These are phyloP conservation scores for Epizoanthus ramosus DNA, from an alignment of 92 coral and sea anemone genomes.

Conservation along the genomic window DNA sequence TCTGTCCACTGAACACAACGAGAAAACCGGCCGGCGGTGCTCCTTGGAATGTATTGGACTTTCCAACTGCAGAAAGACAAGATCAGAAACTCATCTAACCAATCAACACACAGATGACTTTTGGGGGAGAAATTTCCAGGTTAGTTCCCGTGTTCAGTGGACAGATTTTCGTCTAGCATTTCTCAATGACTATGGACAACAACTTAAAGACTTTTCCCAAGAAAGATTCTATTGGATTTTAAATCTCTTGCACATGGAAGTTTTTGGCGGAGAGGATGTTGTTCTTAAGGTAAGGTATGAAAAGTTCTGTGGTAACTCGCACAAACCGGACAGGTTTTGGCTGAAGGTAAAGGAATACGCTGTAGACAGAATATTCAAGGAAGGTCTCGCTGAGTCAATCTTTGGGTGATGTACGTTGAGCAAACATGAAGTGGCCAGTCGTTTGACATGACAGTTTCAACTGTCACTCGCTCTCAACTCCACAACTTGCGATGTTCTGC, in stretches of 20 bases:
- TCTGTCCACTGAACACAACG: neutral
- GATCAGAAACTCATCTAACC: slow-evolving; percentile 5
- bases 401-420: slow-evolving; percentile 12
- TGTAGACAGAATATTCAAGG: slow-evolving; percentile 34
- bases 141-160: slow-evolving; percentile 28
- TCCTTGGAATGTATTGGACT: slow-evolving; percentile 19
- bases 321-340: slow-evolving; percentile 30
- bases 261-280: slow-evolving; percentile 27
- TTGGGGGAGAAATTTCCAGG: slow-evolving; percentile 28
- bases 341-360: slow-evolving; percentile 40
- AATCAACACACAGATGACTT: slow-evolving; percentile 3
- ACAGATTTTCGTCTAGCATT: slow-evolving; percentile 38
- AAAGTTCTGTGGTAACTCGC: slow-evolving; percentile 17
- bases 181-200: slow-evolving; percentile 31
- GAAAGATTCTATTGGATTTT: slow-evolving; percentile 39
- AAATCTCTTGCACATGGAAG: slow-evolving; percentile 36
- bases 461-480: neutral
- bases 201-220: slow-evolving; percentile 32
- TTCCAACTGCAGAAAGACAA: slow-evolving; percentile 29
- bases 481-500: neutral
- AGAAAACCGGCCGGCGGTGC: neutral
- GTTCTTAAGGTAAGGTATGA: slow-evolving; percentile 4
- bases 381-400: slow-evolving; percentile 37
- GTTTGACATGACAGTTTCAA: neutral
- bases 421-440: neutral